Evolutionary conservation across 2,888 invertebrate genomes (phyloP).

Genomic region (Serrognathus titanus): DNA sequence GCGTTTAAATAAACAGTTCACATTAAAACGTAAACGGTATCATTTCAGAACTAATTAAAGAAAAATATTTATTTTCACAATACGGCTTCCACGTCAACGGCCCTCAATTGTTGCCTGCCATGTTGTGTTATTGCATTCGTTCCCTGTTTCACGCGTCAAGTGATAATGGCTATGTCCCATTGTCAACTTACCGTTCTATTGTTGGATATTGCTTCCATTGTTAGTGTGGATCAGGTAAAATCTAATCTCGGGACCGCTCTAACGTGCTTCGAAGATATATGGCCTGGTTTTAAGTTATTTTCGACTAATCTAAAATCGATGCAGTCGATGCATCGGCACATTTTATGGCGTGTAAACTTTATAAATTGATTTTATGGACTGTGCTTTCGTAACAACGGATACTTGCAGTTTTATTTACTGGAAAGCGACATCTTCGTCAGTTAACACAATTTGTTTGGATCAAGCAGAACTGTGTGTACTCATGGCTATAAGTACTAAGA

Average conservation of each 20-base stretch:
- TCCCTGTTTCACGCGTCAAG: conserved; percentile 35
- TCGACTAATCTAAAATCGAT: conserved; percentile 28
- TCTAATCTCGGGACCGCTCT: conserved; percentile 21
- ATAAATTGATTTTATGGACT: conserved; percentile 32
- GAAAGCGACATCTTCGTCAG: conserved; percentile 8
- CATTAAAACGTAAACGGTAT: conserved; percentile 1
- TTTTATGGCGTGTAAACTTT: conserved; percentile 38
- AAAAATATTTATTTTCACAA: conserved; percentile 43
- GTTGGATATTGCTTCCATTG: conserved; percentile 18
- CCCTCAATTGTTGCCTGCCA: conserved; percentile 23
- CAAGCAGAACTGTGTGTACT: too few species aligned
- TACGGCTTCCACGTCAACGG: conserved; percentile 35
- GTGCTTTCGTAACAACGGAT: conserved; percentile 14
- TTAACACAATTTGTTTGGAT: too few species aligned
- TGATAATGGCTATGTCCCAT: conserved; percentile 33
- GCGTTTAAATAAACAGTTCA: not conserved
- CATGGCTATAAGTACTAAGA: too few species aligned
- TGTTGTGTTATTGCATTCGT: conserved; percentile 24
- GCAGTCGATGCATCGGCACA: conserved; percentile 27
- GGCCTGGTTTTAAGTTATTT: conserved; percentile 26
- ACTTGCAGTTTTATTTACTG: conserved; percentile 27
- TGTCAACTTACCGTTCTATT: conserved; percentile 27
- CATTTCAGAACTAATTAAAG: conserved; percentile 34
- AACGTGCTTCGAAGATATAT: conserved; percentile 30
- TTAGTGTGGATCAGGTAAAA: conserved; percentile 27